Evolutionary conservation across 2,797 vertebrate species (phyloP).

Genomic region (Amphiprion clarkii): DNA sequence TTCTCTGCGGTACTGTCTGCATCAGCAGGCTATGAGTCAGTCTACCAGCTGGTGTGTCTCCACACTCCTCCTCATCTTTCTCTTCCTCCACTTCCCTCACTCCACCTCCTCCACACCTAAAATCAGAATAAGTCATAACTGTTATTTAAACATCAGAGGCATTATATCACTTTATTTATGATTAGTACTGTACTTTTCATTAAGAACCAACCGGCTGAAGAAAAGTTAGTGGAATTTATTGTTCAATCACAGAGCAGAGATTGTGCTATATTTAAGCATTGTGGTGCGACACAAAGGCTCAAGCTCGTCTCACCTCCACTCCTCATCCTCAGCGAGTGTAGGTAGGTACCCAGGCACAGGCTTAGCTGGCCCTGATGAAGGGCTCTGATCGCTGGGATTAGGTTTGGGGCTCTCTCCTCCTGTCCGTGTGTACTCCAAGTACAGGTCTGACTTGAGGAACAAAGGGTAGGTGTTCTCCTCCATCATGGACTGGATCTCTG

Average conservation of each 20-base stretch:
- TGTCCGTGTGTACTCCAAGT: constrained; percentile 93
- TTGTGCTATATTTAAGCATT: background rate
- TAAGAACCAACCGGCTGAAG: background rate
- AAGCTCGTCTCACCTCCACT: constrained; percentile 87
- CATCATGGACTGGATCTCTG: constrained; percentile 94
- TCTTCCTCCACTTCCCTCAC: constrained; percentile 79
- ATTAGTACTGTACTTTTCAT: too few relatives aligned
- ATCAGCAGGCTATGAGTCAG: constrained; percentile 93
- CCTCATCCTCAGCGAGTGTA: constrained; percentile 93
- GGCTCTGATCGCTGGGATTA: constrained; percentile 90
- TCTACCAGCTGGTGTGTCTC: constrained; percentile 84
- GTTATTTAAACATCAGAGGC: constrained; percentile 4
- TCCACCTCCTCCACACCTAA: constrained; percentile 72
- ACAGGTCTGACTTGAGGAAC: constrained; percentile 97
- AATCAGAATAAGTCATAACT: constrained; percentile 6
- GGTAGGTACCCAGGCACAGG: constrained; percentile 90
- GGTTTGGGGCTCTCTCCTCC: constrained; percentile 93
- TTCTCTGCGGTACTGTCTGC: constrained; percentile 88
- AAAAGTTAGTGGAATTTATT: background rate
- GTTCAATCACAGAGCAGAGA: background rate
- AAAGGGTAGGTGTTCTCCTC: constrained; percentile 96
- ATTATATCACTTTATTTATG: background rate
- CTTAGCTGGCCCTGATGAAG: constrained; percentile 76
- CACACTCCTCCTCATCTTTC: constrained; percentile 83
- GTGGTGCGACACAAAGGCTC: background rate